phyloP scores from a whole-genome alignment of 2,797 vertebrate genomes.

The Hybognathus amarus region DNA sequence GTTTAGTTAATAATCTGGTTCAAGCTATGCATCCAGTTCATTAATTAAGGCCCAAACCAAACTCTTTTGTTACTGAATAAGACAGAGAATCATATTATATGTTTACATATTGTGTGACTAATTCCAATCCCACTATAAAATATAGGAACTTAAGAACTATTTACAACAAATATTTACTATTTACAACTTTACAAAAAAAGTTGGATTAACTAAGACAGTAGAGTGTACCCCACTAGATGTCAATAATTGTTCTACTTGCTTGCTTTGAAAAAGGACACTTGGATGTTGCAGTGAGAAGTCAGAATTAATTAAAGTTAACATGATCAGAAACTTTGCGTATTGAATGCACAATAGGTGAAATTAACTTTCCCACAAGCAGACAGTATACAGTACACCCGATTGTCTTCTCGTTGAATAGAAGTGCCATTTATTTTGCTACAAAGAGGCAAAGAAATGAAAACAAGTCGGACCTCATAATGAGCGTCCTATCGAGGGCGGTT shows the following conservation, averaged over 20 bases:
- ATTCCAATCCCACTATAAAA: background rate
- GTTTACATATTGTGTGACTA: background rate
- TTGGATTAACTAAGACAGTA: background rate
- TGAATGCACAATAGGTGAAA: constrained; percentile 30
- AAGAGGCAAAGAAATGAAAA: constrained; percentile 43
- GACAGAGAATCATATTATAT: background rate
- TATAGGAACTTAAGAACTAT: background rate
- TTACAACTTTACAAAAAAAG: too few species aligned
- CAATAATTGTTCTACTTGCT: background rate
- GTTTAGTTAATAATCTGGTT: background rate
- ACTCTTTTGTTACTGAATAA: background rate
- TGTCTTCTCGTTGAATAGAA: constrained; percentile 31
- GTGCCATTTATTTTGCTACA: constrained; percentile 9
- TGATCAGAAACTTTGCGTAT: background rate
- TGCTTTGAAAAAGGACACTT: background rate
- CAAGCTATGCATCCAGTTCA: background rate
- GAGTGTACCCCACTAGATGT: background rate
- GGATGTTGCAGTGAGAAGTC: background rate
- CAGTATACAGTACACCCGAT: constrained; percentile 33
- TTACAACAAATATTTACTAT: background rate
- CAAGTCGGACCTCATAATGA: constrained; percentile 35
- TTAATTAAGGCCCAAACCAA: background rate
- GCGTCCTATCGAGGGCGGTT: constrained; percentile 17
- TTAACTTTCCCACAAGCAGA: constrained; percentile 44
- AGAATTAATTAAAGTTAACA: constrained; percentile 6